Evolutionary conservation across 2,113 vertebrate species (phyloP).

Genomic region (Vulpes lagopus): DNA sequence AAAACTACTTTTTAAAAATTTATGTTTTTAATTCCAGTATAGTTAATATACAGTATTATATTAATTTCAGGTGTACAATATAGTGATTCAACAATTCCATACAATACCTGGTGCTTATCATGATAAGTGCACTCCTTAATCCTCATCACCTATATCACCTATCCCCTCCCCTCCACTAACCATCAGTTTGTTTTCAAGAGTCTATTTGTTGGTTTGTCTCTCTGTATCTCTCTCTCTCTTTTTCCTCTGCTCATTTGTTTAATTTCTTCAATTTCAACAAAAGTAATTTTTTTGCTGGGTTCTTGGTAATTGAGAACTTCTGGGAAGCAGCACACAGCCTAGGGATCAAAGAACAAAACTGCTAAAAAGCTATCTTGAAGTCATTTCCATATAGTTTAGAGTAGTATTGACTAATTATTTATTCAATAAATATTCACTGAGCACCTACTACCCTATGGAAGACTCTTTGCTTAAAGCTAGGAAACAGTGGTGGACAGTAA

Average conservation of each 20-base stretch:
- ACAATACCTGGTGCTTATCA: neutral
- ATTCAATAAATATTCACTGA: slow-evolving; percentile 40
- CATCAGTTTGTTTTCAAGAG: neutral
- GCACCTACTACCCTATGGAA: neutral
- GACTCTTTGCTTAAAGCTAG: neutral
- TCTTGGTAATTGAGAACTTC: slow-evolving; percentile 49
- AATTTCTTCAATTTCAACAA: neutral
- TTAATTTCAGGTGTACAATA: neutral
- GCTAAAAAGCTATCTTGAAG: slow-evolving; percentile 31
- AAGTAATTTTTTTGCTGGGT: neutral
- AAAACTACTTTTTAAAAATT: neutral
- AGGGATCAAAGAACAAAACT: slow-evolving; percentile 50
- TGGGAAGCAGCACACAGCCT: neutral
- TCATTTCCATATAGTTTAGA: slow-evolving; percentile 55
- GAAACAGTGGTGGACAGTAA: neutral
- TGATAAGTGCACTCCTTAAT: neutral
- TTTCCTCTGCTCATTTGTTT: neutral
- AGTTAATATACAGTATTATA: neutral
- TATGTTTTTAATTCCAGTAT: neutral
- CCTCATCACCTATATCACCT: neutral
- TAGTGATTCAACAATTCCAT: neutral
- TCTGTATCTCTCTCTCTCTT: neutral
- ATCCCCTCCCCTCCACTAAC: neutral
- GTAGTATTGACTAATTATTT: slow-evolving; percentile 4
- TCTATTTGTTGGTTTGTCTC: neutral